Evolutionary conservation across 2,113 vertebrate genomes (phyloP), one percentile per base, ranked within the genome.

Genomic region (Eira barbara): DNA sequence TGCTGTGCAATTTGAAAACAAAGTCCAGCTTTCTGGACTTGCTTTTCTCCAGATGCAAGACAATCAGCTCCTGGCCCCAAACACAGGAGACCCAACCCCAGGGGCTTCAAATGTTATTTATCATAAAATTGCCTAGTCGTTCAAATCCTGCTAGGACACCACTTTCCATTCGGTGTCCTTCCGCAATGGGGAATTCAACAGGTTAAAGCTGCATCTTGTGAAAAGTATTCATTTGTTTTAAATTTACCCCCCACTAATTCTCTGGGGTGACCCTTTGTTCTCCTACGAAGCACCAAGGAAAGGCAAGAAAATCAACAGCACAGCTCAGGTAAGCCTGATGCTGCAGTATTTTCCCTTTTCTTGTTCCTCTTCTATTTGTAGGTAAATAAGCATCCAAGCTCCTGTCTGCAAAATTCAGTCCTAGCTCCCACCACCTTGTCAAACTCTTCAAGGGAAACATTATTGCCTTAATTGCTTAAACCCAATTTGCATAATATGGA

Each of bases 381-480:
- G 97, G 98, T 97, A 99, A 98, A 98, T 98, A 98, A 86, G 91
- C 97, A 98, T 97, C 95, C 78, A 94, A 98, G 97, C 97, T 97
- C 97, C 98, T 96, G 96, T 98, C 97, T 98, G 96, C 90, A 97
- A 98, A 98, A 96, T 94, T 97, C 97, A 98, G 98, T 88, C 98
- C 98, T 98, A 98, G 98, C 98, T 99, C 97, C 97, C 96, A 98
- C 98, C 97, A 98, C 98, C 98, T 99, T 99, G 98, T 99, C 98
- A 98, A 98, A 98, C 98, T 98, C 98, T 99, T 99, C 98, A 99
- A 99, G 98, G 98, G 97, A 99, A 99, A 98, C 98, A 98, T 98
- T 98, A 99, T 98, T 97, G 98, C 98, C 98, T 98, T 99, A 99
- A 99, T 99, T 99, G 98, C 99, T 99, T 99, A 98, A 98, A 98